Evolutionary conservation across 2,797 vertebrate species (phyloP).

Genomic region (Apogon talboti): DNA sequence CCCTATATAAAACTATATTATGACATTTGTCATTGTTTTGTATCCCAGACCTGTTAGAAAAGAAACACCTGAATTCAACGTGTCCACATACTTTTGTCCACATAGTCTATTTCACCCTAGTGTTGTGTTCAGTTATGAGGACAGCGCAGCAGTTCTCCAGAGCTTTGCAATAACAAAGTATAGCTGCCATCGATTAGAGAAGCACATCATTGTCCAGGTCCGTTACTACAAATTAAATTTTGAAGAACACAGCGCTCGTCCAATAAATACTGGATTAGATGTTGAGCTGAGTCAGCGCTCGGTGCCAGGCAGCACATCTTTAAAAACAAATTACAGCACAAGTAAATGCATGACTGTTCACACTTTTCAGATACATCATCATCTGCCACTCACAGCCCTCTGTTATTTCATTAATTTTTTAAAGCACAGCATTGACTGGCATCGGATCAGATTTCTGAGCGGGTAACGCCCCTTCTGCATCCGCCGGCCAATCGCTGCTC

Average conservation of each 20-base stretch:
- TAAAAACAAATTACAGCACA: conserved; percentile 22
- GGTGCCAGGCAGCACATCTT: neutral
- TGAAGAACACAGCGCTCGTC: conserved; percentile 10
- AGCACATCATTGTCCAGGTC: conserved; percentile 6
- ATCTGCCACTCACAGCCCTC: neutral
- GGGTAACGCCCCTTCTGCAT: too few relatives aligned
- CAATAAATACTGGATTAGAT: conserved; percentile 34
- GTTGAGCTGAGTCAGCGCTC: conserved; percentile 25
- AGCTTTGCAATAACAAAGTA: conserved; percentile 18
- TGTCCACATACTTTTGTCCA: too few relatives aligned
- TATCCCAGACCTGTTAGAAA: too few relatives aligned
- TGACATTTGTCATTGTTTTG: too few relatives aligned
- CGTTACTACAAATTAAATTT: conserved; percentile 30
- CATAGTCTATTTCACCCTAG: too few relatives aligned
- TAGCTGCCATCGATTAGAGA: conserved; percentile 20
- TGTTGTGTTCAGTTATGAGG: neutral
- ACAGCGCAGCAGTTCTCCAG: neutral
- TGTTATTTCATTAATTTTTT: too few relatives aligned
- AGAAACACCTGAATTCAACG: too few relatives aligned
- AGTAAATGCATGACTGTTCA: too few relatives aligned
- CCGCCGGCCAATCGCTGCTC: too few relatives aligned
- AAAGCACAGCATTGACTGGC: too few relatives aligned
- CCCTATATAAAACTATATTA: too few relatives aligned
- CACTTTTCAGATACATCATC: neutral
- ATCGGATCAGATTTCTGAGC: too few relatives aligned